Percentiles rank a stretch among this genome's conserved stretches.
Evolutionary conservation across 2,113 vertebrate genomes (phyloP).

Genomic region (Syngnathus typhle): DNA sequence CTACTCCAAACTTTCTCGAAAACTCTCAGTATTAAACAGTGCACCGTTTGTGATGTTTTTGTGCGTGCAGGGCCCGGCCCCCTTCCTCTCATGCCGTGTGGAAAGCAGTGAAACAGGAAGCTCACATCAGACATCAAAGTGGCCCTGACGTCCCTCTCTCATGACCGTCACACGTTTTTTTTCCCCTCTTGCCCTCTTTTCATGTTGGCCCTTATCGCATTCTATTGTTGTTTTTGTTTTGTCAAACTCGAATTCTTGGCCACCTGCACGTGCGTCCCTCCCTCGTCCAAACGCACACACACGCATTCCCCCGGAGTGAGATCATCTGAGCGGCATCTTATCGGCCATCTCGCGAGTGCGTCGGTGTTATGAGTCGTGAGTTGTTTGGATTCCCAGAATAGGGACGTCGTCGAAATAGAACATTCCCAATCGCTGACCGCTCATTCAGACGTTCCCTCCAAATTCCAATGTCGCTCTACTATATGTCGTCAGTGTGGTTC

Average conservation of each 20-base stretch:
- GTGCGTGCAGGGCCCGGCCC: background rate
- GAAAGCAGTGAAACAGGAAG: conserved; percentile 46
- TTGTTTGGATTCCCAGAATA: conserved; percentile 59
- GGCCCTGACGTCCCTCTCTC: conserved; percentile 34
- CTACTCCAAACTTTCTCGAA: background rate
- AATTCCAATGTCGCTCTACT: background rate
- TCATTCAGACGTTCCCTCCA: conserved; percentile 25
- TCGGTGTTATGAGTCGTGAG: conserved; percentile 58
- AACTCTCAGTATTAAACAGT: no score
- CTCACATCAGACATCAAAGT: conserved; percentile 32
- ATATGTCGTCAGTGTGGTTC: background rate
- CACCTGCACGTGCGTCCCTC: background rate
- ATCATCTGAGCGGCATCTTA: conserved; percentile 55
- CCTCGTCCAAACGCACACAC: background rate
- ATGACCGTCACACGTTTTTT: conserved; percentile 8
- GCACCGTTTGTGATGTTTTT: background rate
- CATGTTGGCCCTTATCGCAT: background rate
- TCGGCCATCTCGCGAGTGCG: conserved; percentile 37
- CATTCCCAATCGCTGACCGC: conserved; percentile 33
- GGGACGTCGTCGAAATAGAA: conserved; percentile 59
- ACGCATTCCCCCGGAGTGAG: conserved; percentile 24
- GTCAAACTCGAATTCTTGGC: background rate
- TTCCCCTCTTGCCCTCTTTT: background rate
- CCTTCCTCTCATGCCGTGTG: conserved; percentile 4
- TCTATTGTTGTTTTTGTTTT: conserved; percentile 1